Evolutionary conservation across 1,140 invertebrate genomes (phyloP).

Genomic region (Ericerus pela): DNA sequence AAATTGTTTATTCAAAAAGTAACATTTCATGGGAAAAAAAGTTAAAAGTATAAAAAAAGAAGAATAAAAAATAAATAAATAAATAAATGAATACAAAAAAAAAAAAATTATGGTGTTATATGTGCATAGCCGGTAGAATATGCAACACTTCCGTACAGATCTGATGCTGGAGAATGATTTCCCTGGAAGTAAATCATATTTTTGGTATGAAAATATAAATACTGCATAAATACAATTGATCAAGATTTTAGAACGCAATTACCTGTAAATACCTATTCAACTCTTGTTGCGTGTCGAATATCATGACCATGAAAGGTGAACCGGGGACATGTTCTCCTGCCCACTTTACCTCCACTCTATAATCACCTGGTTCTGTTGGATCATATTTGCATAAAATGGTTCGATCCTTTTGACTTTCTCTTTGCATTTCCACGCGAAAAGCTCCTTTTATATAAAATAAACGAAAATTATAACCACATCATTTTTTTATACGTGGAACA

Average conservation of each 20-base stretch:
- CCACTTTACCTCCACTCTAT: constrained; percentile 96
- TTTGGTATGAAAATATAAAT: constrained; percentile 10
- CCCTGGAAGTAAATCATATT: constrained; percentile 28
- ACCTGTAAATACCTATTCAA: constrained; percentile 43
- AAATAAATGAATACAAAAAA: not conserved
- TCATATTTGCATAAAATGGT: constrained; percentile 96
- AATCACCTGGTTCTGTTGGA: constrained; percentile 96
- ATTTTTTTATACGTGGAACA: not conserved
- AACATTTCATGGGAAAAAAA: too few relatives aligned
- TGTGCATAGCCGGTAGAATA: constrained; percentile 36
- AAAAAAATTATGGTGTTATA: constrained; percentile 23
- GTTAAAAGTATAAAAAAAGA: too few relatives aligned
- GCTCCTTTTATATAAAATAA: constrained; percentile 44
- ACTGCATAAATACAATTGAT: not conserved
- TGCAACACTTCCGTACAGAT: constrained; percentile 37
- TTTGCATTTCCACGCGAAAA: constrained; percentile 97
- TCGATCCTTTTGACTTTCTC: constrained; percentile 95
- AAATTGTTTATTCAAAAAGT: too few relatives aligned
- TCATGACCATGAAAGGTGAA: constrained; percentile 96
- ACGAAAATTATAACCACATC: not conserved
- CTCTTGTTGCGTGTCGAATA: constrained; percentile 96
- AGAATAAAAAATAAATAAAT: too few relatives aligned
- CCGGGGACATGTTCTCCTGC: constrained; percentile 92
- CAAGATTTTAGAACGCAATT: not conserved
- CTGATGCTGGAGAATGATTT: constrained; percentile 33